Evolutionary conservation across 2,888 invertebrate species (phyloP), one percentile per base, ranked within the genome.

Genomic region (Sesamia inferens): DNA sequence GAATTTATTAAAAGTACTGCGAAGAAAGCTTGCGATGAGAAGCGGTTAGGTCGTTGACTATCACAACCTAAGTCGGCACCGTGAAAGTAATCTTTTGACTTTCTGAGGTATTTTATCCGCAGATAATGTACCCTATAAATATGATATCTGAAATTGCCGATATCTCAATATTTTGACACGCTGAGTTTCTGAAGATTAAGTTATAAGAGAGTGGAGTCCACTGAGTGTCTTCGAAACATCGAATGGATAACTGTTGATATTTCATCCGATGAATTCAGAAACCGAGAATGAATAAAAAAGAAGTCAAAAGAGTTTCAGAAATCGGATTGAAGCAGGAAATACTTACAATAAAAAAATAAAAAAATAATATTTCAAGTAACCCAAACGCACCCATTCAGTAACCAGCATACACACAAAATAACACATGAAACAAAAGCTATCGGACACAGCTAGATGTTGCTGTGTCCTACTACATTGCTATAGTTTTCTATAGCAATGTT

Each of bases 1-100:
- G 13, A 67, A 63, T 54, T 57, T 54, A 22, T 62, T 74, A 54
- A 67, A 62, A 74, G 62, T 67, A 80, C 31, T 62, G n/a, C 8
- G 42, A 51, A 62, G 54, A 31, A 47, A 54, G 55, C 48, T 51
- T 14, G n/a, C n/a, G 44, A 48, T 6, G 47, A 62, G 14, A 61
- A 57, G 19, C 31, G 22, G n/a, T n/a, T 31, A 13, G 51, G 44
- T 75, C 68, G 76, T 68, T 59, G 63, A 13, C 16, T n/a, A 55
- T 55, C 51, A 61, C 61, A 44, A 24, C 5, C n/a, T 47, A 19
- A 54, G 57, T 63, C 5, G 54, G 24, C 24, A 48, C 8, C 14
- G 14, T 65, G 31, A 48, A 24, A 48, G 13, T 64, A 48, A n/a
- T 64, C 24, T 47, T 7, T 5, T 13, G 10, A 16, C 5, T n/a